Base-by-base conservation (phyloP, 2,113 vertebrate species). In the Stigmatopora argus region DNA sequence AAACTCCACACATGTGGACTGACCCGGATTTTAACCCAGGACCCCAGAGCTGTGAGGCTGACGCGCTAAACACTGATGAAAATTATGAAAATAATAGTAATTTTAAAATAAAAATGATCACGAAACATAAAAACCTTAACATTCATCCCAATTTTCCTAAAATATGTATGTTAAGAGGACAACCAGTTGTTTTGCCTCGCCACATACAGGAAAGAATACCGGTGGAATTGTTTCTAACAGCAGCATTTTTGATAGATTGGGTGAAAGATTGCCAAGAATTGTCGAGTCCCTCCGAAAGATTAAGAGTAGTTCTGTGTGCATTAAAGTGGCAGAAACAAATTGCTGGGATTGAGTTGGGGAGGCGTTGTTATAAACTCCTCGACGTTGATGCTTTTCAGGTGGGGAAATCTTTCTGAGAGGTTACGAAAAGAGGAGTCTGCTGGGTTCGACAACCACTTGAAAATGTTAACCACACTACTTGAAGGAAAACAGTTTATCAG, bases 271-370 rank as follows among this genome's bases (percentile, higher is more conserved):
- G 81, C 83, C 84, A 83, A 67, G 75, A 70, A 65, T 69, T 75
- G 80, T 83, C 78, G 78, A 69, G 81, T 76, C 74, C 66, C 78
- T 84, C 66, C 46, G 9, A 71, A 58, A 87, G 77, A 85, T 71
- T 78, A 70, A 85, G 72, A 77, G 76, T 75, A 64, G 77, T 74
- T 83, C 67, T 83, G 51, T 62, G 56, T 7, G 71, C 79, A 82
- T 75, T 82, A 83, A 79, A 83, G 83, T 82, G 86, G 77, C 88
- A 80, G 81, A 67, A 85, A 87, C 74, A 84, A 84, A 88, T 85
- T 80, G 75, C 65, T 67, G 49, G 57, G 74, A 77, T 69, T 71
- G 77, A 69, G 69, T 49, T 34, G n/a, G 59, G 79, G 68, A 68
- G 55, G 21, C 69, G 64, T 77, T 79, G 75, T 82, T 80, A 77